Conservation (phyloP, 1,140 invertebrate genomes). For the Magallana gigas region DNA sequence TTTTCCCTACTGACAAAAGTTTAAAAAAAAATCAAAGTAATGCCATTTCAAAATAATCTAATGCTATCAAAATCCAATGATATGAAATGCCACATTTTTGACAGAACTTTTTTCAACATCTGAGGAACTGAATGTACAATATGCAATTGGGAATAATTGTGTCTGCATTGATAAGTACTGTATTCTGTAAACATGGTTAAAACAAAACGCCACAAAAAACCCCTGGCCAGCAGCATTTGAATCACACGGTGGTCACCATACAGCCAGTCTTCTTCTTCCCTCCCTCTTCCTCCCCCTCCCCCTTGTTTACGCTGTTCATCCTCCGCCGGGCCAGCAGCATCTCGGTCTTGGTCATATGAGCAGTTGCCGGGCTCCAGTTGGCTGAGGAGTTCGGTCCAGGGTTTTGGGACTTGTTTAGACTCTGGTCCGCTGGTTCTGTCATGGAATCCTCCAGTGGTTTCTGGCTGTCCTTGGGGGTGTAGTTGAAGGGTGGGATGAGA, state of each 20-base stretch:
- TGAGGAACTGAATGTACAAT: no score
- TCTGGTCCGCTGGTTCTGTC: conserved; percentile 44
- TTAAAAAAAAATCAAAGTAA: no score
- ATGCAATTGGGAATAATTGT: no score
- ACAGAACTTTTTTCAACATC: no score
- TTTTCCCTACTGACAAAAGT: no score
- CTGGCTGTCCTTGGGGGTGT: conserved; percentile 66
- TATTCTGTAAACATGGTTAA: no score
- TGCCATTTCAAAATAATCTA: no score
- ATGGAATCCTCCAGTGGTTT: not conserved
- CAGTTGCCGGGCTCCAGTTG: conserved; percentile 45
- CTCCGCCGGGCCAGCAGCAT: conserved; percentile 77
- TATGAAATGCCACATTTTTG: no score
- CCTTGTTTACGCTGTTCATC: conserved; percentile 62
- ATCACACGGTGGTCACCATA: conserved; percentile 67
- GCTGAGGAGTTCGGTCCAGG: not conserved
- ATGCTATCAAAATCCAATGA: no score
- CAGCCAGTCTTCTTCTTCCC: conserved; percentile 58
- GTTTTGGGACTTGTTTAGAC: conserved; percentile 33
- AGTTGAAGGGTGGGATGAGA: conserved; percentile 82
- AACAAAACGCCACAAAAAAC: no score
- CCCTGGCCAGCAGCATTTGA: no score
- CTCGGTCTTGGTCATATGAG: conserved; percentile 77
- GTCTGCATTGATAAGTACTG: no score
- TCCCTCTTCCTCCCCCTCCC: conserved; percentile 48